Base-by-base conservation (phyloP, 2,797 vertebrate genomes). In the Sebastiscus tertius region DNA sequence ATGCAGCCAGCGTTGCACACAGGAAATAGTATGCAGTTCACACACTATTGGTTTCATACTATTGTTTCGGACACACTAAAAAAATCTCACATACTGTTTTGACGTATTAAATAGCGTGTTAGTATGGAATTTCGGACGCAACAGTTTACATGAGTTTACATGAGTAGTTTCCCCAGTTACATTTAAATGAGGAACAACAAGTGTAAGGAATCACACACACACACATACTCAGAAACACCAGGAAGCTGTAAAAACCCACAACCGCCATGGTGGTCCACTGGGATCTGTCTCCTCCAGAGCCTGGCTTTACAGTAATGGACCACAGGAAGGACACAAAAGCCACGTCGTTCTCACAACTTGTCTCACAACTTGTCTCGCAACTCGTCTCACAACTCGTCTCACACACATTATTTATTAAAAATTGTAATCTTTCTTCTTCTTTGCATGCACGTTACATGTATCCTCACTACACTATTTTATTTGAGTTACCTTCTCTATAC, bases 251-350 rank as follows among this genome's bases (percentile, higher is more conserved):
- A 87, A 92, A 89, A 72, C 65, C 81, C 83, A 66, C 82, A 80
- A 39, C 77, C 77, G 58, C 66, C 80, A 82, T 33, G 87, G 87
- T 87, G 87, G 88, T 90, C 92, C 72, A 52, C 63, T 72, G 82
- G 74, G 88, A 90, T 84, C 68, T 76, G 77, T 87, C 80, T 85
- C 67, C 26, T 73, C 72, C 71, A 36, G 81, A 81, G 52, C 31
- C 62, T 36, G 81, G 72, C 52, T 91, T 89, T 82, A 75, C 84
- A 71, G 75, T 91, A 92, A 92, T 87, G 87, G 82, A 85, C 87
- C 80, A 83, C 84, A 86, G 80, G 83, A 87, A 87, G 74, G 62
- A 78, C 66, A 85, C 80, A 77, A 64, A 86, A 84, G 75, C 71
- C 86, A 80, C 80, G 77, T 77, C 49, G 11, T 67, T 89, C 72